Conservation (phyloP, 2,888 invertebrate genomes). For the Netelia virgata region DNA sequence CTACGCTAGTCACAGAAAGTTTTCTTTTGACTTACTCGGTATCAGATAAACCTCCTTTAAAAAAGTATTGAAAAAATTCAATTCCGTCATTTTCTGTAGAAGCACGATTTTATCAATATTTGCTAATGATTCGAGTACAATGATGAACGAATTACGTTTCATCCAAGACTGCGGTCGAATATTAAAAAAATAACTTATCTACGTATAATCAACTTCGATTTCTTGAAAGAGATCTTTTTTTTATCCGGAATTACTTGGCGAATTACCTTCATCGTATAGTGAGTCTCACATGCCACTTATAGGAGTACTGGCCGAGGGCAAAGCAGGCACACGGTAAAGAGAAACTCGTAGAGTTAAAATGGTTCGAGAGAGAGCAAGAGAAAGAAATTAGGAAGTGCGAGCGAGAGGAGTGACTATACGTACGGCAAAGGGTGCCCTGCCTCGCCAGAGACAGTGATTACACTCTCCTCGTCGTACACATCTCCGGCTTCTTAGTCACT, state of each 20-base stretch:
- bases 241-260: not conserved
- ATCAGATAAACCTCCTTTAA: too few relatives aligned
- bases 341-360: constrained; percentile 40
- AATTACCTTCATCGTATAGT: not conserved
- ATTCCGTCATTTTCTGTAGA: too few relatives aligned
- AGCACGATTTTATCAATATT: too few relatives aligned
- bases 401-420: not conserved
- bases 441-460: not conserved
- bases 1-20: too few relatives aligned
- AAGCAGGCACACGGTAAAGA: constrained; percentile 56
- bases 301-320: constrained; percentile 46
- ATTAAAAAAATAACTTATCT: not conserved
- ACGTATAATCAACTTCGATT: not conserved
- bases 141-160: not conserved
- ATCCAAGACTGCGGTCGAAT: not conserved
- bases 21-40: too few relatives aligned
- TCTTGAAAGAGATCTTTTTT: not conserved
- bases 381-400: not conserved
- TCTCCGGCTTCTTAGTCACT: not conserved
- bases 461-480: constrained; percentile 4
- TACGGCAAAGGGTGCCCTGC: constrained; percentile 1
- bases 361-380: constrained; percentile 25
- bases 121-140: not conserved
- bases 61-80: too few relatives aligned
- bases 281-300: constrained; percentile 2